Evolutionary conservation across 2,888 invertebrate species (phyloP), one percentile per base, ranked within the genome.

Genomic region (Scrobipalpa atriplicella): DNA sequence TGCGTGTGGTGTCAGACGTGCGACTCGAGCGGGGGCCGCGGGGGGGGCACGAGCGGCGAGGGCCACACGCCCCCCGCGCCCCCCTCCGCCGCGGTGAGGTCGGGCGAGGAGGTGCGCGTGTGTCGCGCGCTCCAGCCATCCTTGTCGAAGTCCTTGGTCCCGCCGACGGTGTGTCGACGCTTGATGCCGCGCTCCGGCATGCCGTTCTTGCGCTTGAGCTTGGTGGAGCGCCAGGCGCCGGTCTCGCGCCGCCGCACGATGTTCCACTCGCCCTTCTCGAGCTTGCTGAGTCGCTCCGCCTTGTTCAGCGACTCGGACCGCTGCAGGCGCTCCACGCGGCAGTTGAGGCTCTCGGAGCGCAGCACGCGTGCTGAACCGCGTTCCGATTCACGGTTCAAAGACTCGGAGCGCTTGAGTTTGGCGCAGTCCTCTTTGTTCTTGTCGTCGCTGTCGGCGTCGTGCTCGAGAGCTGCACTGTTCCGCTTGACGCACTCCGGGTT

Each of bases 101-200:
- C 94, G 77, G 94, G 92, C 86, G 94, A 88, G 75, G 94, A 91
- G 74, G 94, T 93, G 89, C 94, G 86, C 90, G 94, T 89, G 91
- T 93, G 90, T 72, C 94, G 86, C 87, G 94, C 91, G 88, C 93
- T 85, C 94, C 94, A 89, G 81, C 92, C 93, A 93, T 93, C 94
- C 93, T 92, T 92, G 84, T 92, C 93, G 85, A 93, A 96, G 88
- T 98, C 98, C 87, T 97, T 97, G n/a, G 97, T 97, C 66, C 98
- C 98, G 70, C 98, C 98, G 9, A 98, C 98, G 0, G 98, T 98
- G 90, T 98, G 98, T 38, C 98, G 94, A 56, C 98, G 94, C 87
- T 97, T 97, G 78, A 97, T 97, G 71, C 96, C 96, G 72, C 96
- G 92, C 85, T 96, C 96, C n/a, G 95, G 95, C 95, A 95, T 95